Evolutionary conservation across 1,140 invertebrate genomes (phyloP), one percentile per base, ranked within the genome.

Genomic region (Drosophila ambigua): DNA sequence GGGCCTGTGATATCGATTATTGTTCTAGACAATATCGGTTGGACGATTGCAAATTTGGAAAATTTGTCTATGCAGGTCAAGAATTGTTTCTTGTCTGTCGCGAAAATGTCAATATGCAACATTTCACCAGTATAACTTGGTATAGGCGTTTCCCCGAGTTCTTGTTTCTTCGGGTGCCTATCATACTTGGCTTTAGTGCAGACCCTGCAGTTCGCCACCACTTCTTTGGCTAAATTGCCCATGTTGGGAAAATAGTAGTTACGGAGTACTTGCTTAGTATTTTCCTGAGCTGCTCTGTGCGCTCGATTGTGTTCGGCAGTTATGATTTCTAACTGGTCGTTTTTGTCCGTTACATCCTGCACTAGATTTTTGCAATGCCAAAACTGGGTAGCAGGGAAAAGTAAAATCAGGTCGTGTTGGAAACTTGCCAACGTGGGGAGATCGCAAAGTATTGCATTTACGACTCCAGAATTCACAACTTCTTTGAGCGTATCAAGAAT

Each of bases 171-270:
- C 23, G 61, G 69, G 23, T 73, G 59, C 7, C 53, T 35, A 16
- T 72, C 54, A 35, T 64, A 61, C 8, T 60, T 67, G 2, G 43
- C 24, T 39, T 50, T 53, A 28, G 46, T 51, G 49, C 61, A 64
- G 23, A 53, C 62, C 43, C 46, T 63, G 43, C 74, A 72, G 16
- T 72, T 77, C 26, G 39, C 5, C 4, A 61, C 53, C 2, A 77
- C 35, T 44, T 77, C 60, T 20, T 43, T 67, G 13, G 41, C 64
- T 15, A 67, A 16, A 52, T 68, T 72, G 1, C 16, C 9, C 68
- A 69, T 73, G 7, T 73, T 77, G 8, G 65, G 51, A 49, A 78
- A 78, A 52, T 52, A 69, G 50, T 65, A 77, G 20, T 65, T 31
- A 31, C 50, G 23, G 11, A 72, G 52, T 44, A 71, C 48, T 50